Evolutionary conservation across 2,113 vertebrate species (phyloP), one percentile per base, ranked within the genome.

Genomic region (Rhinoptilus africanus): DNA sequence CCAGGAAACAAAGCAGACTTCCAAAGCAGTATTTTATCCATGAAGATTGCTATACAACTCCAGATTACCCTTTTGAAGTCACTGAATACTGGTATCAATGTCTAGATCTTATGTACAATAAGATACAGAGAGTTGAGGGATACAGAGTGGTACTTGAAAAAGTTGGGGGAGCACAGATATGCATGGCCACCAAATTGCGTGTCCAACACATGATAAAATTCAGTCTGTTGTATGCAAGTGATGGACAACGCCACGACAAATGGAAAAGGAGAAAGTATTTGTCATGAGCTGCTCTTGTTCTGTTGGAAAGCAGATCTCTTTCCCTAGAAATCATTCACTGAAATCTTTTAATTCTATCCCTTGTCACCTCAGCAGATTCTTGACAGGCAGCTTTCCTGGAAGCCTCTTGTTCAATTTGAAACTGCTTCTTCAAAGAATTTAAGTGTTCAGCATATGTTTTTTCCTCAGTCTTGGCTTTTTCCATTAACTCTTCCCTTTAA

Each of bases 371-470:
- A 35, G 92, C 24, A 10, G 91, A 45, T 81, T 98, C 97, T 50
- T 93, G 94, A 19, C 96, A 97, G 20, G 89, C 53, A 8, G 85
- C 93, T 69, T 97, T 98, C 94, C 86, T 98, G 7, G 71, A 72
- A 30, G 88, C 83, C 50, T 98, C 96, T 77, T 93, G 97, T 85
- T 98, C 97, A 4, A 68, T 89, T 39, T 96, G 97, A 79, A 98
- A 98, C 69, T 98, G 98, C 47, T 97, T 97, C 87, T 94, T 97
- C 34, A 98, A 85, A 27, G 94, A 71, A 63, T 98, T 92, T 14
- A 98, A 39, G 34, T 67, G 93, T 72, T 98, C 97, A 6, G 92
- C 81, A 45, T 96, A 95, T 37, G 94, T 22, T 26, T 96, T 93
- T 23, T 97, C 95, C 76, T 98, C 93, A 56, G 88, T 54, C 93